phyloP scores from a whole-genome alignment of 2,888 invertebrate genomes.

The Cantharis nigra region DNA sequence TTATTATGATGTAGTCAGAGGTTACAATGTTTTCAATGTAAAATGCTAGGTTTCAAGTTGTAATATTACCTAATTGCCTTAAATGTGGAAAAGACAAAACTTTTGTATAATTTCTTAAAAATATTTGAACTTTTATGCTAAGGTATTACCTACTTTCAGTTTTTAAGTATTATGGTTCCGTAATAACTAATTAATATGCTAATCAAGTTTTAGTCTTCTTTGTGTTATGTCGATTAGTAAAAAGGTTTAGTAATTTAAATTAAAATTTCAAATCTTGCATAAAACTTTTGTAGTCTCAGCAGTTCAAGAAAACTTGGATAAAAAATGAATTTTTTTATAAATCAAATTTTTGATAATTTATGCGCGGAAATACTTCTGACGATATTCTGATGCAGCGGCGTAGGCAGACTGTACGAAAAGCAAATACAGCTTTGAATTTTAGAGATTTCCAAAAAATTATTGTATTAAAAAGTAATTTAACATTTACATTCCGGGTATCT shows the following conservation, averaged over 20 bases:
- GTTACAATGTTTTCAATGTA: neutral
- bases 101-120: neutral
- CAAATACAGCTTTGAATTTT: too few species aligned
- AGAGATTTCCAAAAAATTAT: too few species aligned
- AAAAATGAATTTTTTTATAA: too few species aligned
- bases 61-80: neutral
- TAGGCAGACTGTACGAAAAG: too few species aligned
- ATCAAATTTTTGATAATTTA: too few species aligned
- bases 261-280: neutral
- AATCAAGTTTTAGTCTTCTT: neutral
- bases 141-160: neutral
- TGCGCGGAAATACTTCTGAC: too few species aligned
- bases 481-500: too few species aligned
- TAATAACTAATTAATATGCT: neutral
- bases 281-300: neutral
- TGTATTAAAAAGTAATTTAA: too few species aligned
- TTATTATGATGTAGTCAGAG: neutral
- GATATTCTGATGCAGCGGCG: too few species aligned
- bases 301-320: too few species aligned
- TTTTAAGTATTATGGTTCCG: neutral
- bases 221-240: neutral
- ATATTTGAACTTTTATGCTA: neutral
- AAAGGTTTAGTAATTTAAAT: neutral
- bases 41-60: neutral
- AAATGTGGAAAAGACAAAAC: neutral